Conservation (phyloP, 2,888 invertebrate species). For the Antheraea yamamai region DNA sequence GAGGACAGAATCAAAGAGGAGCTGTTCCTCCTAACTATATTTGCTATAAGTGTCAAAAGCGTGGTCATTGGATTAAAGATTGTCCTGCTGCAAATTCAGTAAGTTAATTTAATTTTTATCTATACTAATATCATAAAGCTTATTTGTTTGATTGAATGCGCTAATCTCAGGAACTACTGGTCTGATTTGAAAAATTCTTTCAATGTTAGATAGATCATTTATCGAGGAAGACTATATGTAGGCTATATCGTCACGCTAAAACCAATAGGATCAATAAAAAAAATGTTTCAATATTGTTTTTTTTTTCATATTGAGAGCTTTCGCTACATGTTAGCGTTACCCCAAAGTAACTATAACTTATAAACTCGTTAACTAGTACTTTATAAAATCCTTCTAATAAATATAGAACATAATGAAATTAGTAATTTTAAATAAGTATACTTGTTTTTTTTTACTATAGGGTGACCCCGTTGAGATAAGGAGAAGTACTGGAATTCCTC, state of each 20-base stretch:
- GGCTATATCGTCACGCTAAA: too few relatives aligned
- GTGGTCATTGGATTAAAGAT: conserved; percentile 98
- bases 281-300: too few relatives aligned
- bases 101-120: conserved; percentile 33
- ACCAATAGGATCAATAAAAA: too few relatives aligned
- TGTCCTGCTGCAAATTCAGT: conserved; percentile 88
- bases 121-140: background rate
- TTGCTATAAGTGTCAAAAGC: conserved; percentile 96
- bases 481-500: conserved; percentile 98
- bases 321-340: too few relatives aligned
- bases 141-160: too few relatives aligned
- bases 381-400: background rate
- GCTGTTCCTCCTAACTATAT: conserved; percentile 95
- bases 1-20: conserved; percentile 93
- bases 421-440: background rate
- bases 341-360: too few relatives aligned
- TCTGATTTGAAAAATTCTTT: too few relatives aligned
- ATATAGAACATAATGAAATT: background rate
- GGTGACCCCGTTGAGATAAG: conserved; percentile 90
- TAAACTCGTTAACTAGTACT: background rate
- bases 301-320: too few relatives aligned
- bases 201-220: too few relatives aligned
- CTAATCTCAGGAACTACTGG: too few relatives aligned
- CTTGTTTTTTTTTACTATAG: conserved; percentile 41
- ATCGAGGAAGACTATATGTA: too few relatives aligned